Base-by-base conservation (phyloP, 2,113 vertebrate genomes). In the Cariama cristata region DNA sequence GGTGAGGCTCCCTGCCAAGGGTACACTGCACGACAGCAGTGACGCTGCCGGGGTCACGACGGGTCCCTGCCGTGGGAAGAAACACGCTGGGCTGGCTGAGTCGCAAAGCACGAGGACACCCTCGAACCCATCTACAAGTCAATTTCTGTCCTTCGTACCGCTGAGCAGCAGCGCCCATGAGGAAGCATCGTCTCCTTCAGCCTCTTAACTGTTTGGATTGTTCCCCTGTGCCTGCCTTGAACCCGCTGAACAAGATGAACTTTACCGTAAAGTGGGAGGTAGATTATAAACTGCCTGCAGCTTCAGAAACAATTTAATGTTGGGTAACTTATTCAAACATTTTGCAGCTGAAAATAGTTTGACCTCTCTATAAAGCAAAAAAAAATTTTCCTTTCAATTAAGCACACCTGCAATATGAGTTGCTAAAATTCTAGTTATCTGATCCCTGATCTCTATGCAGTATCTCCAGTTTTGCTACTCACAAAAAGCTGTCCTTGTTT, bases 11-110 rank as follows among this genome's bases (percentile, higher is more conserved):
- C 38, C 8, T 89, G 42, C 11, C 22, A 58, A 93, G 28, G 3
- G 35, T 33, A 28, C 18, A 42, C 17, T 32, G 18, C 10, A 11
- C 18, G 33, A 47, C 58, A 68, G 35, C 21, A 79, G 33, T 55
- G 60, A 64, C 9, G 15, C 27, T 0, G 0, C 18, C 52, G 35
- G 44, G 1, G 2, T 8, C 60, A 35, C 38, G 69, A 60, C 28
- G 82, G 23, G 8, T 56, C 18, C 27, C 6, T 0, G 0, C 12
- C 21, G 28, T 0, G 15, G 24, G 47, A 77, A 49, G 17, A 56
- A 86, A 76, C 19, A 60, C 58, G 45, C 0, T 1, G 15, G 27
- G 32, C 17, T 72, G 88, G n/a, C 52, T 53, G 53, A 53, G 33
- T 21, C 14, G 79, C 21, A 68, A 20, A 85, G 47, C 18, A 27